Evolutionary conservation across 2,113 vertebrate genomes (phyloP), one percentile per base, ranked within the genome.

Genomic region (Syngnathoides biaculeatus): DNA sequence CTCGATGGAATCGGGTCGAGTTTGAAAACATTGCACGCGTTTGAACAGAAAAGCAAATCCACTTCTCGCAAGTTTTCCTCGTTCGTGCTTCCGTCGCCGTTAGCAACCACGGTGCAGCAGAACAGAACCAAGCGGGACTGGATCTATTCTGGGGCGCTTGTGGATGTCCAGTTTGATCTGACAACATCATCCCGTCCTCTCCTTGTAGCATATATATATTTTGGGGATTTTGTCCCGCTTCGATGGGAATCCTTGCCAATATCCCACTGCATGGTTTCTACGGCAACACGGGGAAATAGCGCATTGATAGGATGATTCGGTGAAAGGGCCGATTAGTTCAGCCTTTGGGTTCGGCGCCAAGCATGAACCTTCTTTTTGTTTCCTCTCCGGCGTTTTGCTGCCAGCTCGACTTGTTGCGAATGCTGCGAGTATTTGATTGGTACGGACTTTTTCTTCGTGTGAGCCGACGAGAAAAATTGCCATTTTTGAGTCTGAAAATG

Each of bases 311-410:
- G 84, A 85, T 71, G 69, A 76, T 68, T 79, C 76, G 71, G 65
- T 81, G 72, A 83, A 90, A 66, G 86, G 80, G 65, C 69, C 52
- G 85, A 89, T 90, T 90, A 78, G 84, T 84, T 86, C 85, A 85
- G 79, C 81, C 79, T 78, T 80, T 58, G 77, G 65, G 77, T 86
- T 73, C 68, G 68, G 80, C 79, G 79, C 78, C 76, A 87, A 74
- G 82, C 81, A 61, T 75, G 74, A 79, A 87, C 74, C 73, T 78
- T 81, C 55, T 76, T 57, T 66, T 72, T 69, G 79, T 77, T 73
- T 79, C 70, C 71, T 61, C 67, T 67, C 77, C 69, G 66, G 64
- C 60, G 56, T 73, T 77, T 68, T 64, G 74, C 77, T 81, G 77
- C 79, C 78, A 79, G 78, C 76, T 82, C n/a, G 79, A 88, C 80